These are phyloP conservation scores for Dryococelus australis DNA, from an alignment of 2,888 invertebrate genomes.

Conservation along the genomic window DNA sequence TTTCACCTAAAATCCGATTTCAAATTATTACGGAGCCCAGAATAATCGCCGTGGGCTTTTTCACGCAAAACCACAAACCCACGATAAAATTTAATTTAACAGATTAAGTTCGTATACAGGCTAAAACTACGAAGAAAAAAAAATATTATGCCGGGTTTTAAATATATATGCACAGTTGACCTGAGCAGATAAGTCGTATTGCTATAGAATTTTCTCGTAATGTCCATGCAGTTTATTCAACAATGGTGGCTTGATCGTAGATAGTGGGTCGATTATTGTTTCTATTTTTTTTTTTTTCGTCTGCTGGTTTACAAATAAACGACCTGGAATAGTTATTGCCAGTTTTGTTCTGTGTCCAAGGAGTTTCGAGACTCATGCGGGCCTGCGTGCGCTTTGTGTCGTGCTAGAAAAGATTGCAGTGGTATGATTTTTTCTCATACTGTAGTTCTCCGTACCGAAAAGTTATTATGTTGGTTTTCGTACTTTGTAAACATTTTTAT, in stretches of 20 bases:
- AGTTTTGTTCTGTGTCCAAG: background rate
- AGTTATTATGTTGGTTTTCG: no score
- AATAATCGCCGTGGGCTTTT: no score
- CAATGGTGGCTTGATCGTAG: background rate
- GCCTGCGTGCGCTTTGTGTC: background rate
- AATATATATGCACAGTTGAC: background rate
- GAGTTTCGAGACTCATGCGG: background rate
- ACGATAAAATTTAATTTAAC: no score
- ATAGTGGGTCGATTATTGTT: background rate
- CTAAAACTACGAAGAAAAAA: no score
- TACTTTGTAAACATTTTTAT: no score
- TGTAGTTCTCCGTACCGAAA: no score
- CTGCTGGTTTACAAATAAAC: background rate
- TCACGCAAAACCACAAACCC: no score
- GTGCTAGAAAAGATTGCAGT: background rate
- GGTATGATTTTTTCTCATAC: no score
- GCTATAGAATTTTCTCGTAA: background rate
- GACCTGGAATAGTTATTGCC: background rate
- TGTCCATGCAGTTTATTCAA: background rate
- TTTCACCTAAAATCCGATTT: no score
- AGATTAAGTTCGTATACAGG: no score
- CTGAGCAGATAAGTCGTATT: background rate
- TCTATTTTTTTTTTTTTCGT: background rate
- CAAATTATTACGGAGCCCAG: no score
- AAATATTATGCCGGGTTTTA: no score